Evolutionary conservation across 2,113 vertebrate genomes (phyloP).

Genomic region (Chamaea fasciata): DNA sequence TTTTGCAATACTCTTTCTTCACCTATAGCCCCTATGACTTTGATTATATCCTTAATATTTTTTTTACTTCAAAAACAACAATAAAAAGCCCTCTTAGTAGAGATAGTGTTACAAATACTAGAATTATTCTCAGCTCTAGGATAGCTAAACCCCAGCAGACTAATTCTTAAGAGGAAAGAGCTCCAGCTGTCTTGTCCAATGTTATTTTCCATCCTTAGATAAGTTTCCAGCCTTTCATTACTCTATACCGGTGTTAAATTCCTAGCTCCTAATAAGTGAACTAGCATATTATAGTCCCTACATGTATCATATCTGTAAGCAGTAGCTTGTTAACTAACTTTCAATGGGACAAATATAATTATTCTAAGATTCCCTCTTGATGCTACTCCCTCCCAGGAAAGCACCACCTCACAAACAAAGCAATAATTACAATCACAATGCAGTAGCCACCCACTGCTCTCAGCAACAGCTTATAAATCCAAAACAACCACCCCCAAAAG

Average conservation of each 20-base stretch:
- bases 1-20: background rate
- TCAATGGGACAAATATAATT: background rate
- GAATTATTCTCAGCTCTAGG: background rate
- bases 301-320: background rate
- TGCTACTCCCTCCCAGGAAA: slow-evolving; percentile 1
- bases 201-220: background rate
- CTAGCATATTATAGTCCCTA: background rate
- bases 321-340: background rate
- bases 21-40: background rate
- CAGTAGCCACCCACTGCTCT: background rate
- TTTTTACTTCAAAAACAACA: background rate
- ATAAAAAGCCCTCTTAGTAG: background rate
- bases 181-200: background rate
- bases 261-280: background rate
- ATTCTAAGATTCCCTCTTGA: background rate
- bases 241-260: background rate
- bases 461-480: background rate
- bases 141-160: background rate
- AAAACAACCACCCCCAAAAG: background rate
- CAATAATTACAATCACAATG: background rate
- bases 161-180: background rate
- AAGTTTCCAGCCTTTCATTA: background rate
- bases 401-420: background rate
- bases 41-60: background rate
- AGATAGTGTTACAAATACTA: background rate